Evolutionary conservation across 2,797 vertebrate species (phyloP), one percentile per base, ranked within the genome.

Genomic region (Ctenopoma kingsleyae): DNA sequence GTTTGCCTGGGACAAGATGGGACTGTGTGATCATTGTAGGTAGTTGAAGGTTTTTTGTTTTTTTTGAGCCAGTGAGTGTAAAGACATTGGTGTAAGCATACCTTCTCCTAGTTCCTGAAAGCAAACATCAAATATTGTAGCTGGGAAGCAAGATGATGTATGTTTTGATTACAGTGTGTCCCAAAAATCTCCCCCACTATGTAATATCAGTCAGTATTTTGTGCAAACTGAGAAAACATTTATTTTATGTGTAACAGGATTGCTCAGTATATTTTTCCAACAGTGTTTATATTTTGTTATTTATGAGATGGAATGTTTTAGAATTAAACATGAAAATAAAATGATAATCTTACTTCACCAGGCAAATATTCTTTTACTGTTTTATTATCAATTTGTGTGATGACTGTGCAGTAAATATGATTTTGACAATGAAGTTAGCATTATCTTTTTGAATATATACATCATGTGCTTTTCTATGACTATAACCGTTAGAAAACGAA

Each of bases 1-100:
- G 89, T 92, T 90, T 92, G 83, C 69, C 80, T 81, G 84, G 82
- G 84, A 92, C 82, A 87, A 86, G 86, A 89, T 84, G 80, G 76
- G 71, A 83, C 72, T 78, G 80, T 91, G 87, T 91, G 91, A 93
- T 92, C 91, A 79, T 71, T 62, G 61, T 49, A 43, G 66, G 59
- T 71, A 77, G 82, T 83, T 82, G 80, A 83, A 82, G 70, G 32
- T 75, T 59, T 62, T 67, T 72, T 64, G 50, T 68, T 67, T 57
- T 76, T 76, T 78, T 76, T 47, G 15, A 86, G 72, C 74, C 78
- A 61, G 78, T 61, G 64, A 76, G 55, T 75, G 84, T 87, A 82
- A 88, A 86, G 76, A 84, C 74, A 75, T 74, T 64, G 73, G 81
- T 82, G 84, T 91, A 85, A 89, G 82, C 81, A 78, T 76, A 81